These are phyloP conservation scores for Junonia oenone DNA, from an alignment of 2,888 invertebrate species.

Conservation along the genomic window DNA sequence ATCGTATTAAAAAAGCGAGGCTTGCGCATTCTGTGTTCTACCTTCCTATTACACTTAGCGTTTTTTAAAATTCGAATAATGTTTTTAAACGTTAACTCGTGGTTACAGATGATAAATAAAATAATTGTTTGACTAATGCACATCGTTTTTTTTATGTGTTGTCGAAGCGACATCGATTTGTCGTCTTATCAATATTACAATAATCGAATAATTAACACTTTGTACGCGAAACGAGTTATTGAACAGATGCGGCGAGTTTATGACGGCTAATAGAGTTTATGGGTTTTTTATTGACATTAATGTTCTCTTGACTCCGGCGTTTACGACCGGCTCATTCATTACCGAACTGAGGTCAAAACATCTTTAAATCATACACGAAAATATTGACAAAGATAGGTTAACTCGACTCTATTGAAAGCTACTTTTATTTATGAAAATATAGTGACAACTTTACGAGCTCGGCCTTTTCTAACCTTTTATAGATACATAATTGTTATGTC, in stretches of 20 bases:
- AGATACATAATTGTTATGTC: neutral
- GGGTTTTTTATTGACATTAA: constrained; percentile 78
- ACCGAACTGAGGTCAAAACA: constrained; percentile 74
- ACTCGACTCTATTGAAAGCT: constrained; percentile 29
- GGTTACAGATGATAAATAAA: neutral
- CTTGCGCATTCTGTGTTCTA: constrained; percentile 4
- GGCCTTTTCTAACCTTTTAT: constrained; percentile 8
- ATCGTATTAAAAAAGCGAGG: constrained; percentile 14
- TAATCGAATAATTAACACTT: constrained; percentile 43
- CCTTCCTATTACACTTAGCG: neutral
- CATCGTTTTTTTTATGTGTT: neutral
- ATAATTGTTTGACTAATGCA: neutral
- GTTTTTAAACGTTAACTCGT: neutral
- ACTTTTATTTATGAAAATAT: constrained; percentile 41
- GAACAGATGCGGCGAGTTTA: constrained; percentile 75
- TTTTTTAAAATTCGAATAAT: neutral
- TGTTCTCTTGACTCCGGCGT: constrained; percentile 73
- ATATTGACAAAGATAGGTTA: constrained; percentile 45
- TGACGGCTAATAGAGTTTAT: constrained; percentile 76
- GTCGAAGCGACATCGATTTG: neutral
- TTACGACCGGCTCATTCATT: constrained; percentile 76
- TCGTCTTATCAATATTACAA: constrained; percentile 15
- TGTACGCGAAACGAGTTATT: constrained; percentile 68
- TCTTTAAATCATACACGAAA: constrained; percentile 69
- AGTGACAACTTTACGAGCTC: constrained; percentile 31